Evolutionary conservation across 2,888 invertebrate species (phyloP).

Genomic region (Petrolisthes manimaculis): DNA sequence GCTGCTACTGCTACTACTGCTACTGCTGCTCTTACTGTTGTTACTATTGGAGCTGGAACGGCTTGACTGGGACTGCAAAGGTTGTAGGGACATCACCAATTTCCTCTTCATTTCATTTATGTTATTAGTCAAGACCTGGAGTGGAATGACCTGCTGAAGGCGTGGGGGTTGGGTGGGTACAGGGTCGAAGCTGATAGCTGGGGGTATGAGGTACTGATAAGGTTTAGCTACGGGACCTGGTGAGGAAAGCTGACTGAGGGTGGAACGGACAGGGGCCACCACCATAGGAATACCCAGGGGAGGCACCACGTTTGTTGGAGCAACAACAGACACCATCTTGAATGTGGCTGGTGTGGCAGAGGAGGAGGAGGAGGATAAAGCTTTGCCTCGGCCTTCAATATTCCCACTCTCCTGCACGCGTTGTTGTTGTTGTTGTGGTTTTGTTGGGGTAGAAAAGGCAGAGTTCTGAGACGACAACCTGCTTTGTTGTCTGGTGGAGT

Average conservation of each 20-base stretch:
- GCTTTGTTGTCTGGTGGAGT: background rate
- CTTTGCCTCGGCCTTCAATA: background rate
- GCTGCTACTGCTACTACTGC: background rate
- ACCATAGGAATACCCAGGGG: conserved; percentile 28
- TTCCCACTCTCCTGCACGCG: background rate
- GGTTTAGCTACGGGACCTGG: background rate
- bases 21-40: background rate
- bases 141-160: conserved; percentile 36
- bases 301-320: conserved; percentile 20
- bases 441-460: background rate
- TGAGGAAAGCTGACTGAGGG: background rate
- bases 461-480: background rate
- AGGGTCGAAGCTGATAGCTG: background rate
- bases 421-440: background rate
- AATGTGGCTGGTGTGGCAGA: conserved; percentile 1
- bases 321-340: background rate
- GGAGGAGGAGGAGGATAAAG: background rate
- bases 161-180: conserved; percentile 16
- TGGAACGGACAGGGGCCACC: conserved; percentile 22
- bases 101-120: background rate
- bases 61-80: conserved; percentile 26
- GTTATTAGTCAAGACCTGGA: conserved; percentile 15
- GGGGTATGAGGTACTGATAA: background rate
- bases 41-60: background rate
- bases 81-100: background rate